These are phyloP conservation scores for Bufo bufo DNA, from an alignment of 2,113 vertebrate species.

Conservation along the genomic window DNA sequence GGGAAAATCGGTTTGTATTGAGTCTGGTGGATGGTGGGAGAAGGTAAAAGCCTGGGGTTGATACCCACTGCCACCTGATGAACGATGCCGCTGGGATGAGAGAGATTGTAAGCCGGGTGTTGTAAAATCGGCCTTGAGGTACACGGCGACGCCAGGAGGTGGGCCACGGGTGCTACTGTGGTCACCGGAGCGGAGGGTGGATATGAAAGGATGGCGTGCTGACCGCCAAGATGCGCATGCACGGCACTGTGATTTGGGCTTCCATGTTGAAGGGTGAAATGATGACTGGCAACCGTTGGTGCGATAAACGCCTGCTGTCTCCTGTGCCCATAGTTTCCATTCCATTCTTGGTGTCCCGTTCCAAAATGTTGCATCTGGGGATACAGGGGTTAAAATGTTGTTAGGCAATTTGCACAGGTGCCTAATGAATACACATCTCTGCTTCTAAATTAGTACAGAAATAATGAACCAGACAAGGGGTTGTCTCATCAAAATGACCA, in stretches of 20 bases:
- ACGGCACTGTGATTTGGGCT: constrained; percentile 86
- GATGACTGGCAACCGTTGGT: constrained; percentile 80
- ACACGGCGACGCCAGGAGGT: constrained; percentile 92
- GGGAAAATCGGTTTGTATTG: constrained; percentile 94
- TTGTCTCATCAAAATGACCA: no score
- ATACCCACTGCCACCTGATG: constrained; percentile 95
- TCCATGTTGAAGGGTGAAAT: constrained; percentile 89
- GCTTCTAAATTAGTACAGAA: no score
- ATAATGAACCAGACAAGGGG: no score
- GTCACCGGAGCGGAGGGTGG: constrained; percentile 83
- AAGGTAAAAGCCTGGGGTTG: constrained; percentile 90
- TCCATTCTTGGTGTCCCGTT: constrained; percentile 92
- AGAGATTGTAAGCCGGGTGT: constrained; percentile 82
- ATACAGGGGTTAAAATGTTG: not conserved
- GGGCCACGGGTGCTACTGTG: constrained; percentile 85
- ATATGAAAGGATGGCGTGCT: constrained; percentile 87
- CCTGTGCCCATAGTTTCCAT: constrained; percentile 87
- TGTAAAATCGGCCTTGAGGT: constrained; percentile 88
- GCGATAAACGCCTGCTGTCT: constrained; percentile 91
- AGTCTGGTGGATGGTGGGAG: constrained; percentile 92
- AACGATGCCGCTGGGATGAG: constrained; percentile 84
- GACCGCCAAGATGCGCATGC: constrained; percentile 81
- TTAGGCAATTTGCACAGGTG: not conserved
- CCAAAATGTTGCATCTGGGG: constrained; percentile 88
- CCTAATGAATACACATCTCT: no score